Conservation (phyloP, 2,888 invertebrate species). For the Laothoe populi region DNA sequence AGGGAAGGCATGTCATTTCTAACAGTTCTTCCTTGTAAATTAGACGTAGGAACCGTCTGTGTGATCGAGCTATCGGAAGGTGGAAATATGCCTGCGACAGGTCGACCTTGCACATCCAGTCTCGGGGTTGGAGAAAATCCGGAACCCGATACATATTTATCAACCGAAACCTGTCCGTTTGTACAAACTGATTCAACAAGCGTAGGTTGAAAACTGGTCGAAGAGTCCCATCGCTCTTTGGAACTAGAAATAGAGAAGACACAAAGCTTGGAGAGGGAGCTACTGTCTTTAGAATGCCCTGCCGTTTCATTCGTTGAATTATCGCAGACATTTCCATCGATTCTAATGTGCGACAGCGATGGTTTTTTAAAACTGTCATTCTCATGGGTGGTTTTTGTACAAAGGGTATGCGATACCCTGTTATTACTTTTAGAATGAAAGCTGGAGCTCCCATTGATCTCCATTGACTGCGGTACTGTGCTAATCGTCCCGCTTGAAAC, state of each 20-base stretch:
- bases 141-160: conserved; percentile 39
- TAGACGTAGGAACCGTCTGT: conserved; percentile 40
- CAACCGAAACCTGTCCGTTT: conserved; percentile 39
- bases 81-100: conserved; percentile 44
- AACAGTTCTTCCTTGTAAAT: conserved; percentile 35
- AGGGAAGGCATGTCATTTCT: too few species aligned
- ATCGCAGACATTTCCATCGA: neutral
- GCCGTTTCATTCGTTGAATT: neutral
- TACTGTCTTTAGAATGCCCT: too few species aligned
- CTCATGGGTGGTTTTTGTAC: too few species aligned
- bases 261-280: conserved; percentile 33
- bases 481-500: conserved; percentile 30
- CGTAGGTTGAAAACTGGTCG: too few species aligned
- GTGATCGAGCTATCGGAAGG: conserved; percentile 31
- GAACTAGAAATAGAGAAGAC: conserved; percentile 34
- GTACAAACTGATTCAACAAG: too few species aligned
- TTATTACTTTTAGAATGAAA: too few species aligned
- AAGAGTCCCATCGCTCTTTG: too few species aligned
- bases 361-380: too few species aligned
- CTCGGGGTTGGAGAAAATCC: conserved; percentile 40
- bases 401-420: too few species aligned
- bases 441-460: conserved; percentile 27
- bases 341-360: too few species aligned
- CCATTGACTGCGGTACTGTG: conserved; percentile 21
- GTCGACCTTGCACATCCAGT: conserved; percentile 44